These are phyloP conservation scores for Microctenopoma lineatum DNA, from an alignment of 2,797 vertebrate species.

Conservation along the genomic window DNA sequence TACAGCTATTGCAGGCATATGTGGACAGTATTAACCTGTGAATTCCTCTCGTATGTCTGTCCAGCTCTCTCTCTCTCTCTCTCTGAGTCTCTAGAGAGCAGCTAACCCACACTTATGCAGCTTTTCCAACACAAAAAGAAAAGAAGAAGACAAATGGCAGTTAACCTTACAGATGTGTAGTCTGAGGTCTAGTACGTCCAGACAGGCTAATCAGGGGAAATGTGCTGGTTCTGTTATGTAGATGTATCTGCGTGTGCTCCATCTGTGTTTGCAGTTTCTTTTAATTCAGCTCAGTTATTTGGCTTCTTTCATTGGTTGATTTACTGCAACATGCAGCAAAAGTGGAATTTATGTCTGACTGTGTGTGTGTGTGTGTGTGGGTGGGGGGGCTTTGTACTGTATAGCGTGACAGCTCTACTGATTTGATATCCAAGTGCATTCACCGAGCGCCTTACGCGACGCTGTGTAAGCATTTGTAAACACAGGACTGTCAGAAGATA, in stretches of 20 bases:
- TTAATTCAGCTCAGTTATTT: constrained; percentile 49
- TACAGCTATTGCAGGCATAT: background rate
- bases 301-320: constrained; percentile 47
- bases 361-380: constrained; percentile 18
- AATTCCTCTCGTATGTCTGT: background rate
- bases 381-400: constrained; percentile 1
- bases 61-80: constrained; percentile 2
- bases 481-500: constrained; percentile 49
- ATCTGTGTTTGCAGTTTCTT: constrained; percentile 64
- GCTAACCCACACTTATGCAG: constrained; percentile 29
- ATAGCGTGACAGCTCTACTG: constrained; percentile 43
- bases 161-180: constrained; percentile 23
- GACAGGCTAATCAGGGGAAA: constrained; percentile 10
- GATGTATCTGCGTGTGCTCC: constrained; percentile 25
- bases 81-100: constrained; percentile 5
- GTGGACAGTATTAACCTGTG: constrained; percentile 15
- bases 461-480: constrained; percentile 48
- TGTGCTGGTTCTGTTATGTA: constrained; percentile 18
- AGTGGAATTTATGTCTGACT: constrained; percentile 33
- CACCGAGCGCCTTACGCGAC: constrained; percentile 14
- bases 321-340: constrained; percentile 30
- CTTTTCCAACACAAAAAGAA: background rate
- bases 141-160: background rate
- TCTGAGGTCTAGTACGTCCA: constrained; percentile 23
- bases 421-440: constrained; percentile 44